Evolutionary conservation across 2,113 vertebrate species (phyloP).

Genomic region (Microcebus murinus): DNA sequence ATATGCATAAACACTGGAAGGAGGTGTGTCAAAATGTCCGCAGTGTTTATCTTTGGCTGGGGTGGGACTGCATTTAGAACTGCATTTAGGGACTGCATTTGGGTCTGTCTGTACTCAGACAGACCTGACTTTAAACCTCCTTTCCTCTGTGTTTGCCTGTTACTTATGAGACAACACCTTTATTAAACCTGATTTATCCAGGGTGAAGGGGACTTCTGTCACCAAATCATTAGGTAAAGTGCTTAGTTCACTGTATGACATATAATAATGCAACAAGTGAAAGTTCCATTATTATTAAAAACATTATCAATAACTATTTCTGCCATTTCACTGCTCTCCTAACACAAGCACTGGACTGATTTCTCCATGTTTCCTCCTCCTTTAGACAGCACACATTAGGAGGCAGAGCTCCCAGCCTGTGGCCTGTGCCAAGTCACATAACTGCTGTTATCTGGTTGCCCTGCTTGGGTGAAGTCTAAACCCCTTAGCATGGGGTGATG

Average conservation of each 20-base stretch:
- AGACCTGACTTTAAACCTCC: background rate
- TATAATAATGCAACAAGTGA: background rate
- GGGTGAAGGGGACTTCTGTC: background rate
- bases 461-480: background rate
- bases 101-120: background rate
- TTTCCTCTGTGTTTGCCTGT: background rate
- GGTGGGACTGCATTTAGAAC: background rate
- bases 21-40: background rate
- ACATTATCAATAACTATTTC: background rate
- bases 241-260: background rate
- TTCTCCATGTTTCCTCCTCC: background rate
- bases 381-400: background rate
- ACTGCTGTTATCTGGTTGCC: background rate
- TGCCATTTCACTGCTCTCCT: constrained; percentile 5
- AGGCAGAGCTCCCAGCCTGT: background rate
- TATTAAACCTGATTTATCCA: background rate
- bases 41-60: background rate
- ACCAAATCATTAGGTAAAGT: background rate
- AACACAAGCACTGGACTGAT: background rate
- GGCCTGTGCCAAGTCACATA: background rate
- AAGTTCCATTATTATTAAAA: constrained; percentile 36
- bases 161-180: background rate
- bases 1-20: background rate
- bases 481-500: background rate
- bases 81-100: no score